Conservation (phyloP, 1,140 invertebrate genomes). For the Tetramorium alpestre region DNA sequence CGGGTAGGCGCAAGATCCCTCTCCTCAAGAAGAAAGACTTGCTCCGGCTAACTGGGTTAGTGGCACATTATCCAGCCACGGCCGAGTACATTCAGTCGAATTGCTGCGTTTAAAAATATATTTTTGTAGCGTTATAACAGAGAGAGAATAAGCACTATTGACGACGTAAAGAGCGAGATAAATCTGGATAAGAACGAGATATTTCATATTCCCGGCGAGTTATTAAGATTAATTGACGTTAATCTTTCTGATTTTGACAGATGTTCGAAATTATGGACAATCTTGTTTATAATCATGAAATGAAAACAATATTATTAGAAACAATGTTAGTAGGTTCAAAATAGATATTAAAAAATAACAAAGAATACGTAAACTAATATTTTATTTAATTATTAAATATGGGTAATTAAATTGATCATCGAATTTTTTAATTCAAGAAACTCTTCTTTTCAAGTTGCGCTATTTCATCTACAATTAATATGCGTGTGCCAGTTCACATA, state of each 20-base stretch:
- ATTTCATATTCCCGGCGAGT: not conserved
- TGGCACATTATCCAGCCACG: constrained; percentile 82
- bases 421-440: not conserved
- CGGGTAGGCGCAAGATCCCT: constrained; percentile 71
- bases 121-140: constrained; percentile 67
- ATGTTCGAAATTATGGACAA: not conserved
- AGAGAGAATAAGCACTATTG: not conserved
- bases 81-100: constrained; percentile 81
- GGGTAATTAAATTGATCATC: not conserved
- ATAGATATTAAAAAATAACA: not conserved
- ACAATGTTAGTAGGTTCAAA: too few species aligned
- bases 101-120: constrained; percentile 82
- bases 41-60: constrained; percentile 84
- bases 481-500: too few species aligned
- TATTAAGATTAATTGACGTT: not conserved
- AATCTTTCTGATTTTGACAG: not conserved
- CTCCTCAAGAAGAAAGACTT: constrained; percentile 82
- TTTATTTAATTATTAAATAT: not conserved
- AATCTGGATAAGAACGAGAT: not conserved
- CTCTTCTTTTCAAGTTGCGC: not conserved
- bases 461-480: not conserved
- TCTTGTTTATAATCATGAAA: not conserved
- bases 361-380: not conserved
- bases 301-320: not conserved
- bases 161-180: not conserved